Conservation (phyloP, 2,888 invertebrate genomes). For the Pachydiplax longipennis region DNA sequence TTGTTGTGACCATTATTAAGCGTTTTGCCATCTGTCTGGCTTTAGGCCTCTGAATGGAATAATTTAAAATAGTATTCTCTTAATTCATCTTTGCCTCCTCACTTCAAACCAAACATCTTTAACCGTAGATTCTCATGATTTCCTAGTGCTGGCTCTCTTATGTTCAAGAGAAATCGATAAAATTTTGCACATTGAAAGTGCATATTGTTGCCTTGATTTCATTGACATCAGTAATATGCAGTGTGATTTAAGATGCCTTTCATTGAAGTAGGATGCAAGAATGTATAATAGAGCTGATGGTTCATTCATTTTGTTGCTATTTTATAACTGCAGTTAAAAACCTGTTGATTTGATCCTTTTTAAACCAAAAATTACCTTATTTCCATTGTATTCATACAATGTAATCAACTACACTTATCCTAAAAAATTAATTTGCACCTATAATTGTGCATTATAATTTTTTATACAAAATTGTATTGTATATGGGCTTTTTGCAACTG, state of each 20-base stretch:
- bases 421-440: background rate
- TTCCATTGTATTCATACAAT: background rate
- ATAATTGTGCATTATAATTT: background rate
- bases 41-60: constrained; percentile 9
- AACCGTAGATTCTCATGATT: background rate
- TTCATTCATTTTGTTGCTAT: background rate
- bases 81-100: background rate
- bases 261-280: constrained; percentile 40
- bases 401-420: background rate
- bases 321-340: background rate
- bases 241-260: constrained; percentile 45
- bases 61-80: constrained; percentile 6
- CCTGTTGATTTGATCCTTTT: background rate
- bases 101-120: background rate
- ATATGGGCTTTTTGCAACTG: background rate
- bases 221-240: constrained; percentile 37
- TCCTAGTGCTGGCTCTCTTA: constrained; percentile 30
- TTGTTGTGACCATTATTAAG: background rate
- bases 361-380: background rate
- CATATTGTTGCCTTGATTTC: constrained; percentile 39
- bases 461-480: background rate
- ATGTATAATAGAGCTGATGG: background rate
- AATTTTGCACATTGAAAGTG: background rate
- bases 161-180: constrained; percentile 13
- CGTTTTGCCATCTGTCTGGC: background rate